Percentiles rank a stretch among this genome's conserved stretches.
These are phyloP conservation scores for Danio tinwini DNA, from an alignment of 2,797 vertebrate genomes.

Conservation along the genomic window DNA sequence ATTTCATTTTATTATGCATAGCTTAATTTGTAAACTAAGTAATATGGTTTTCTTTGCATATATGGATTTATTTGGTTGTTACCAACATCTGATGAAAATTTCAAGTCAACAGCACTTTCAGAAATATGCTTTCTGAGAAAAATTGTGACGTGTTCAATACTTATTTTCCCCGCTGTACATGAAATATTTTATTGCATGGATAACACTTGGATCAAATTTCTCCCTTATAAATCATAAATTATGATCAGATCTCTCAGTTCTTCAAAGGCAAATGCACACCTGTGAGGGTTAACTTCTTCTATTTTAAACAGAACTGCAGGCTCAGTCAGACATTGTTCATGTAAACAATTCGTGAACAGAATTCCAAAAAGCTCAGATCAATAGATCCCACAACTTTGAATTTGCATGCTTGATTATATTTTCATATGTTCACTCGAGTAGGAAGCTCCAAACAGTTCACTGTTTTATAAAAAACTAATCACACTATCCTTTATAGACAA, in stretches of 20 bases:
- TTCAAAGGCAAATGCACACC: not conserved
- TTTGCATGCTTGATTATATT: not conserved
- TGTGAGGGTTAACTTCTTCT: not conserved
- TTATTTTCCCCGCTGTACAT: no score
- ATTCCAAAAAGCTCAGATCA: not conserved
- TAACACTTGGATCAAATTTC: not conserved
- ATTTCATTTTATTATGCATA: no score
- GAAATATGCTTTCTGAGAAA: no score
- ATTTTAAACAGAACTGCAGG: not conserved
- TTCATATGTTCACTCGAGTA: not conserved
- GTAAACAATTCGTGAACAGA: not conserved
- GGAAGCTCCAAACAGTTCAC: conserved; percentile 4
- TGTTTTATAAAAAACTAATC: conserved; percentile 3
- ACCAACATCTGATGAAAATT: no score
- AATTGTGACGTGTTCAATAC: no score
- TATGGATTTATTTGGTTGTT: no score
- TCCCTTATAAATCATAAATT: not conserved
- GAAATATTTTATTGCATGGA: not conserved
- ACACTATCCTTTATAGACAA: conserved; percentile 19
- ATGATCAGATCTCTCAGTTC: not conserved
- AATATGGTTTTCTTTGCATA: no score
- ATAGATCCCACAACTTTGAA: not conserved
- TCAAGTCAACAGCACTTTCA: no score
- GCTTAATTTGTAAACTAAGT: no score
- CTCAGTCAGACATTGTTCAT: not conserved